Percentiles rank a stretch among this genome's conserved stretches.
These are phyloP conservation scores for Streptopelia turtur DNA, from an alignment of 2,797 vertebrate species.

Conservation along the genomic window DNA sequence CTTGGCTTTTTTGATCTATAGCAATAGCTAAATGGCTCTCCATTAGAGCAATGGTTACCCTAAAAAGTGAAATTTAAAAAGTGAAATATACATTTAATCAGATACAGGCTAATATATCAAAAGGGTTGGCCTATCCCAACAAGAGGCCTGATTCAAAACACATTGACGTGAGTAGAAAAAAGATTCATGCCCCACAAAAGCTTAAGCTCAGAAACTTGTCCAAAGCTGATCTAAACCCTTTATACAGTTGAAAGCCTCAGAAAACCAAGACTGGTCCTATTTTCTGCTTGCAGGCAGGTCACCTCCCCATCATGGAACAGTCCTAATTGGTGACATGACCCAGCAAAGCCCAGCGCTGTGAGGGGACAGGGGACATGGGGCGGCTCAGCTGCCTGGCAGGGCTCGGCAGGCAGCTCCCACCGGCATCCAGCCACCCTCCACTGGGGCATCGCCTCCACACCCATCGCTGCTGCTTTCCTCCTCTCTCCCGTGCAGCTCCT, in stretches of 20 bases:
- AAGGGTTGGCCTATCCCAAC: background rate
- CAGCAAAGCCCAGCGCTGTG: background rate
- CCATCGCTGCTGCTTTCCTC: rapidly evolving
- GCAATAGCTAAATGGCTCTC: conserved; percentile 66
- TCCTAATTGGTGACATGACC: background rate
- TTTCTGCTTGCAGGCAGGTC: conserved; percentile 1
- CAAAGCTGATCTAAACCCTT: conserved; percentile 44
- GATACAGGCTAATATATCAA: conserved; percentile 60
- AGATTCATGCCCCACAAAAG: conserved; percentile 52
- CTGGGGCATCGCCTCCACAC: rapidly evolving
- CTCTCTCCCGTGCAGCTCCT: background rate
- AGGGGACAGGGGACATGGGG: rapidly evolving
- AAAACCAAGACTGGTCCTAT: background rate
- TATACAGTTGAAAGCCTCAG: conserved; percentile 20
- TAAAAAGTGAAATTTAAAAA: conserved; percentile 73
- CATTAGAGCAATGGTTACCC: conserved; percentile 66
- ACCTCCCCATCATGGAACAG: background rate
- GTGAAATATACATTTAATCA: conserved; percentile 56
- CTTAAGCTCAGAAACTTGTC: conserved; percentile 33
- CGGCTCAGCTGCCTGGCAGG: background rate
- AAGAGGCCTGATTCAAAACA: conserved; percentile 44
- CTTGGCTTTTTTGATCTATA: conserved; percentile 67
- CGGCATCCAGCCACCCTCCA: background rate
- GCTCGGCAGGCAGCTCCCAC: background rate
- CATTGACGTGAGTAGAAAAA: conserved; percentile 60